Base-by-base conservation (phyloP, 2,113 vertebrate genomes). In the Tragelaphus scriptus region DNA sequence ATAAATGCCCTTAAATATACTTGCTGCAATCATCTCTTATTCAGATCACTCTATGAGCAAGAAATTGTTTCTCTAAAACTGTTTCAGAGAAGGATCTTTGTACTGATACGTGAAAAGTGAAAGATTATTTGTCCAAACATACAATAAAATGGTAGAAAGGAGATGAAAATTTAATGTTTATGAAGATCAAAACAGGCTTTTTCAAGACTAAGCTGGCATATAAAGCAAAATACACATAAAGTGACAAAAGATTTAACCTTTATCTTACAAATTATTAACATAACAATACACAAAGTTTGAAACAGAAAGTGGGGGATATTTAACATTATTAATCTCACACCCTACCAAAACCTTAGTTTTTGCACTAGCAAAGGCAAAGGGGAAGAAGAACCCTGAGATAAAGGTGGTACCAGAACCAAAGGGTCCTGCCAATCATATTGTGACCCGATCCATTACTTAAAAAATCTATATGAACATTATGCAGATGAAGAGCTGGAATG, bases 91-190 rank as follows among this genome's bases (percentile, higher is more conserved):
- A 94, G 58, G 51, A 71, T 80, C 17, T 61, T 96, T 88, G 30
- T 88, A 91, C 9, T 61, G 49, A 84, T 23, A 90, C 13, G 94
- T 12, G 6, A 79, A 97, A 91, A 91, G 30, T 65, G 16, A 90
- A 55, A 51, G 68, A 5, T 10, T 58, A 82, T 77, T 71, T 87
- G 40, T 61, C 91, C 79, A 96, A 96, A 80, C 16, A 88, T 11
- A 90, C 10, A 84, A 75, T 51, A 44, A 77, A 94, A 97, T 80
- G 32, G 40, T 36, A 92, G 23, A 32, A 85, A 85, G 71, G 47
- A 93, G 23, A 94, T 71, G 16, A 96, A 97, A 86, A 75, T 59
- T 58, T 28, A 88, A 93, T 3, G 13, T 85, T 94, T 84, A 93
- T 59, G 36, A 97, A 68, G 19, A 96, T 59, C 91, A 94, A 93